These are phyloP conservation scores for Diplodus puntazzo DNA, from an alignment of 2,797 vertebrate genomes.

Conservation along the genomic window DNA sequence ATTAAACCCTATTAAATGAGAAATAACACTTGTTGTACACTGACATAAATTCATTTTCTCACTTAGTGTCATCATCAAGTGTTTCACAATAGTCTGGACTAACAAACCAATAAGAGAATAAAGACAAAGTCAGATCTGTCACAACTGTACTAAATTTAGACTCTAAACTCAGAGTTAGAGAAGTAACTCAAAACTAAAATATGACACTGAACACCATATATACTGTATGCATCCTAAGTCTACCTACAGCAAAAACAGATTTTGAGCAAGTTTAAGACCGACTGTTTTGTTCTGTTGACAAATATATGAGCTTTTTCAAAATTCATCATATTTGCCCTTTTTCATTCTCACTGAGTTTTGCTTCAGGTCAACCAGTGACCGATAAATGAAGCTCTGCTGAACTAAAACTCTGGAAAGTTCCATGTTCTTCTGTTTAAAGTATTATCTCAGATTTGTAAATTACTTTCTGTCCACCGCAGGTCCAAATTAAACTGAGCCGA, in stretches of 20 bases:
- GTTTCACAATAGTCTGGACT: too few relatives aligned
- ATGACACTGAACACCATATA: background rate
- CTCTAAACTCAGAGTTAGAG: background rate
- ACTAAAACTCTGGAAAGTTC: slow-evolving; percentile 11
- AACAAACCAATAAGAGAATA: too few relatives aligned
- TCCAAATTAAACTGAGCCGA: slow-evolving; percentile 48
- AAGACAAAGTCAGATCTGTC: too few relatives aligned
- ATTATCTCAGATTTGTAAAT: slow-evolving; percentile 53
- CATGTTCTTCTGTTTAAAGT: slow-evolving; percentile 23
- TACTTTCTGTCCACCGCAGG: slow-evolving; percentile 28
- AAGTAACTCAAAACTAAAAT: slow-evolving; percentile 10
- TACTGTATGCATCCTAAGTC: slow-evolving; percentile 10
- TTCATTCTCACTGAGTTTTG: slow-evolving; percentile 15
- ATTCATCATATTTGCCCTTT: slow-evolving; percentile 5
- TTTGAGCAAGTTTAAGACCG: slow-evolving; percentile 6
- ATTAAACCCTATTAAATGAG: too few relatives aligned
- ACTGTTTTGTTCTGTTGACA: slow-evolving; percentile 1
- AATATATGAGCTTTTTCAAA: slow-evolving; percentile 4
- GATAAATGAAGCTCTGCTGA: slow-evolving; percentile 34
- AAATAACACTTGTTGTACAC: too few relatives aligned
- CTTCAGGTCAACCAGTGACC: slow-evolving; percentile 26
- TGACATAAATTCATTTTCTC: too few relatives aligned
- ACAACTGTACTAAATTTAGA: background rate
- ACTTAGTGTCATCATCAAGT: too few relatives aligned
- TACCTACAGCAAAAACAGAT: background rate